Percentiles rank a stretch among this genome's conserved stretches.
Conservation (phyloP, 2,888 invertebrate species). For the Eilema caniola region DNA sequence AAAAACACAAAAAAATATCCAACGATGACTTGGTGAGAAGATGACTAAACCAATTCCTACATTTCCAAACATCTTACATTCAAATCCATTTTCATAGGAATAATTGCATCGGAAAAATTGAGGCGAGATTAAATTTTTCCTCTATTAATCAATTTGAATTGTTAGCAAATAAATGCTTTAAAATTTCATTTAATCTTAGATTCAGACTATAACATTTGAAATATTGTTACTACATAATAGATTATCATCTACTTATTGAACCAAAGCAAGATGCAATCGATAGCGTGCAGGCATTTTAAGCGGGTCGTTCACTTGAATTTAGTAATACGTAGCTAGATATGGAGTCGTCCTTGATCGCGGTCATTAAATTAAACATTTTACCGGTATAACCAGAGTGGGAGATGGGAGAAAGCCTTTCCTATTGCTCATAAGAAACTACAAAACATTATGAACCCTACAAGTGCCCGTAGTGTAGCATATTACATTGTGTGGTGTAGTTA, state of each 20-base stretch:
- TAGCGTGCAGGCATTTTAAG: slow-evolving; percentile 21
- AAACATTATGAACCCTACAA: slow-evolving; percentile 36
- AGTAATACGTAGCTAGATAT: slow-evolving; percentile 14
- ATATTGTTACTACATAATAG: background rate
- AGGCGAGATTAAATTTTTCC: too few species aligned
- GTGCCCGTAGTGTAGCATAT: slow-evolving; percentile 39
- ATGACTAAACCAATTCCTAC: too few species aligned
- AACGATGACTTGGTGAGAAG: too few species aligned
- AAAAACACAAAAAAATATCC: too few species aligned
- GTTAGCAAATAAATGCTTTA: too few species aligned
- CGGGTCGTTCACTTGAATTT: slow-evolving; percentile 46
- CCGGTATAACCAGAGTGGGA: slow-evolving; percentile 45
- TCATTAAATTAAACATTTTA: slow-evolving; percentile 27
- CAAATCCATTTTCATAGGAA: too few species aligned
- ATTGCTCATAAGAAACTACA: slow-evolving; percentile 36
- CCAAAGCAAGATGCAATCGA: background rate
- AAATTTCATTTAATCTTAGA: too few species aligned
- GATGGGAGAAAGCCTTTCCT: slow-evolving; percentile 54
- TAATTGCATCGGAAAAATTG: too few species aligned
- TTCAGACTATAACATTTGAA: background rate
- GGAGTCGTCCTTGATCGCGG: slow-evolving; percentile 44
- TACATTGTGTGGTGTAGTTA: slow-evolving; percentile 32
- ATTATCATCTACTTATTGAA: background rate
- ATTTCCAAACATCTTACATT: too few species aligned
- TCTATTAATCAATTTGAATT: too few species aligned